Evolutionary conservation across 1,140 invertebrate species (phyloP).

Genomic region (Lamellibrachia luymesi): DNA sequence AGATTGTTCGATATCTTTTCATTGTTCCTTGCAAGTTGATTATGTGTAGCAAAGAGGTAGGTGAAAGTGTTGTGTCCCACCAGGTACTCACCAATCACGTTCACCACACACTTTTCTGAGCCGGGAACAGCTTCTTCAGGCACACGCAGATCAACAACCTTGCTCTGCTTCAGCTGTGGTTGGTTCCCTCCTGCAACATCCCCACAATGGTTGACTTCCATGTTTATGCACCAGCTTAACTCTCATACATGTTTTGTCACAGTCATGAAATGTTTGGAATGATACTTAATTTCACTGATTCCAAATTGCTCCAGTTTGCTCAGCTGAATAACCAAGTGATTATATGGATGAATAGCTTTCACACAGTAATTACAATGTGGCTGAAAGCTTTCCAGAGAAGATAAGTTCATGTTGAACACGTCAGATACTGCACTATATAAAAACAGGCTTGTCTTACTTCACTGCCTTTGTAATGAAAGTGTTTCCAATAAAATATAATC

Average conservation of each 20-base stretch:
- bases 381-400: too few species aligned
- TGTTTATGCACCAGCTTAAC: conserved; percentile 28
- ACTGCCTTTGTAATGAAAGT: background rate
- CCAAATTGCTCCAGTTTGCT: background rate
- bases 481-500: background rate
- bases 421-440: too few species aligned
- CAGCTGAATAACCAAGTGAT: background rate
- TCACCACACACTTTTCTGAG: conserved; percentile 48
- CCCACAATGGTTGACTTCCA: conserved; percentile 24
- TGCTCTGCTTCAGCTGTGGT: conserved; percentile 33
- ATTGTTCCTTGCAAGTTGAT: too few species aligned
- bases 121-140: conserved; percentile 49
- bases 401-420: too few species aligned
- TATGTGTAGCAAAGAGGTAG: too few species aligned
- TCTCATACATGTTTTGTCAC: background rate
- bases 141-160: conserved; percentile 41
- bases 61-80: too few species aligned
- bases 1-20: too few species aligned
- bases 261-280: background rate
- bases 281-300: background rate
- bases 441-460: too few species aligned
- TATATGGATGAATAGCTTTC: background rate
- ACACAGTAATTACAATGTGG: background rate
- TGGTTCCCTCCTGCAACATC: conserved; percentile 30
- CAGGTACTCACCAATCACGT: conserved; percentile 44